Base-by-base conservation (phyloP, 2,113 vertebrate species). In the Meles meles region DNA sequence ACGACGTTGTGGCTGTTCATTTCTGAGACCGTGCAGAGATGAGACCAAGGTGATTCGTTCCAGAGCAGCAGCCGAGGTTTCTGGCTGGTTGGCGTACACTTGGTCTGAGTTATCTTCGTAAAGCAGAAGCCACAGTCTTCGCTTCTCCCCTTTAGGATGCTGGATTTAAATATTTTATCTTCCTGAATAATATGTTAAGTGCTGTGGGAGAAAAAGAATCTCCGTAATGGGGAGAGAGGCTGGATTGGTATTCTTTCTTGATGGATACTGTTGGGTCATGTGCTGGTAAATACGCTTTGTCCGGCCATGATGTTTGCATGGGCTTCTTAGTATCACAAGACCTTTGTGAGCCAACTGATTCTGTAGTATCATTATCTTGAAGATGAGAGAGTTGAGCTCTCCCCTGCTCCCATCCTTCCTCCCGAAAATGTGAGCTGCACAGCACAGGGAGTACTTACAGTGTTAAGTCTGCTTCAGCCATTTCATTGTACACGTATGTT, bases 1-100 rank as follows among this genome's bases (percentile, higher is more conserved):
- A 0, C 10, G 23, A 42, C 13, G n/a, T 72, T 2, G 5, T 93
- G 65, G 57, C 72, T 55, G 0, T 88, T 93, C n/a, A 29, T 91
- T 94, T 52, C 57, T 52, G 55, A 96, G 92, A 37, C 67, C 1
- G 23, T 47, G 31, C 59, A 80, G 86, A 94, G 96, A 94, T 92
- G 77, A 98, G 15, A 71, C 81, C 97, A 57, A 97, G 47, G 94
- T 39, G 39, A 93, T 98, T 96, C 84, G 80, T 91, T 97, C 83
- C 95, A 90, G 89, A 82, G 88, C 34, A 76, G 7, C 76, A 39
- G 1, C 57, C 0, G 1, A 59, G 90, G 49, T 84, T 7, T 2
- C 84, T 81, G 4, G 3, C 77, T 93, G 95, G 81, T 9, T 90
- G 49, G 61, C 55, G 49, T 63, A 47, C 74, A 69, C 52, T 21